These are phyloP conservation scores for Podarcis muralis DNA, from an alignment of 2,113 vertebrate species.

Conservation along the genomic window DNA sequence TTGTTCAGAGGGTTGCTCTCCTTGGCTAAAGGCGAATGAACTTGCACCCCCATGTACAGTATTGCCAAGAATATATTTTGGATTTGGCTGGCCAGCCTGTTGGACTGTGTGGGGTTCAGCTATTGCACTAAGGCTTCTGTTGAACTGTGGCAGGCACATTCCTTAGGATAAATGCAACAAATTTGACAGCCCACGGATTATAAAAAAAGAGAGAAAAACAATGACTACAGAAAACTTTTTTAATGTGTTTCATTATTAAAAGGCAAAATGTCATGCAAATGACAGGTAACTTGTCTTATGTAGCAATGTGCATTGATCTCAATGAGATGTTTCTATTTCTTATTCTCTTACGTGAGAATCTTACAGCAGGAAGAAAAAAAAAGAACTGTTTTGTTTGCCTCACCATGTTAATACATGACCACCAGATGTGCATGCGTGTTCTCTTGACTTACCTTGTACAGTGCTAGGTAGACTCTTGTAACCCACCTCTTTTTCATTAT, in stretches of 20 bases:
- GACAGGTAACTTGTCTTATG: constrained; percentile 96
- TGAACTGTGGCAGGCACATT: constrained; percentile 93
- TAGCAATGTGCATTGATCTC: constrained; percentile 99
- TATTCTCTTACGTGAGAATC: constrained; percentile 99
- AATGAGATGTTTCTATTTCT: constrained; percentile 99
- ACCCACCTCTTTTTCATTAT: constrained; percentile 83
- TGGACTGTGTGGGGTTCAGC: constrained; percentile 90
- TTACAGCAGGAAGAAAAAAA: constrained; percentile 89
- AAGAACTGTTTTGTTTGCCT: constrained; percentile 87
- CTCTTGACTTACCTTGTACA: constrained; percentile 92
- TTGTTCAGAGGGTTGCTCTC: constrained; percentile 59
- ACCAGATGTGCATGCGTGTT: constrained; percentile 96
- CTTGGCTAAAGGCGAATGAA: constrained; percentile 74
- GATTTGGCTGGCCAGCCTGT: constrained; percentile 82
- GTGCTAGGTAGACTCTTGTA: constrained; percentile 89
- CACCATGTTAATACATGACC: constrained; percentile 98
- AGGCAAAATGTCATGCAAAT: constrained; percentile 90
- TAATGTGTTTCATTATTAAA: constrained; percentile 87
- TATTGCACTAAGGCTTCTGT: constrained; percentile 98
- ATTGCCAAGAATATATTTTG: constrained; percentile 83
- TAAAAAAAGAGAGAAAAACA: constrained; percentile 21
- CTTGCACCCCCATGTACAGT: constrained; percentile 75
- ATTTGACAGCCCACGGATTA: constrained; percentile 82
- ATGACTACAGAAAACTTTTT: constrained; percentile 74
- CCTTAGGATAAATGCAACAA: constrained; percentile 96